Conservation (phyloP, 2,113 vertebrate species). For the Regulus satrapa region DNA sequence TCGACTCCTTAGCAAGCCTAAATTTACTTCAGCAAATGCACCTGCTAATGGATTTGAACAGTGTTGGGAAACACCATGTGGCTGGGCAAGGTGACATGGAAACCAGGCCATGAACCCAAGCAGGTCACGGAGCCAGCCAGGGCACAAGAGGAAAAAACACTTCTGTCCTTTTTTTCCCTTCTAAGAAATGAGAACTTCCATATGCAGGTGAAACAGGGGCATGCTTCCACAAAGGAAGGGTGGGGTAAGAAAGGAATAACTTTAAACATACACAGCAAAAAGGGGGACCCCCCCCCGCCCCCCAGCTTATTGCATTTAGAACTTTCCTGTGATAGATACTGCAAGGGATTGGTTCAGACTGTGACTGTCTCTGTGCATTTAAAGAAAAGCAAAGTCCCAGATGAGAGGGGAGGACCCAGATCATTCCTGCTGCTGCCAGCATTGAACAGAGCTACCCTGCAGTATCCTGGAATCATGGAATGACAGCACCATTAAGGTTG, state of each 20-base stretch:
- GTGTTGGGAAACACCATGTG: neutral
- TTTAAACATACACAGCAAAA: neutral
- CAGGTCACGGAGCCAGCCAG: neutral
- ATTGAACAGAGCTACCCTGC: neutral
- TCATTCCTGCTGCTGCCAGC: neutral
- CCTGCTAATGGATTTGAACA: neutral
- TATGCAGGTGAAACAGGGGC: neutral
- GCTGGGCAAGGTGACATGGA: neutral
- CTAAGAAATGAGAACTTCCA: neutral
- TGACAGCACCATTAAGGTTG: neutral
- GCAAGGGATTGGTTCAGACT: neutral
- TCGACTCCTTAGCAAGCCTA: neutral
- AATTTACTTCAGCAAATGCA: neutral
- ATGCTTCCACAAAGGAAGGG: neutral
- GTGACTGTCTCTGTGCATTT: neutral
- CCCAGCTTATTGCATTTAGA: neutral
- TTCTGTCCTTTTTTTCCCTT: neutral
- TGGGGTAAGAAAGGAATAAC: neutral
- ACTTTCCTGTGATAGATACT: neutral
- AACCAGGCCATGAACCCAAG: neutral
- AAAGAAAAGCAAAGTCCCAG: neutral
- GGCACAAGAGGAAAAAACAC: fast-evolving
- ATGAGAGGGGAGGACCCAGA: neutral
- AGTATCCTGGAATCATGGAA: neutral
- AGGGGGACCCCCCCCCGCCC: fast-evolving